A percentile compares a stretch with the other conserved stretches of the same genome.
Evolutionary conservation across 2,888 invertebrate species (phyloP).

Genomic region (Gymnosoma rotundatum): DNA sequence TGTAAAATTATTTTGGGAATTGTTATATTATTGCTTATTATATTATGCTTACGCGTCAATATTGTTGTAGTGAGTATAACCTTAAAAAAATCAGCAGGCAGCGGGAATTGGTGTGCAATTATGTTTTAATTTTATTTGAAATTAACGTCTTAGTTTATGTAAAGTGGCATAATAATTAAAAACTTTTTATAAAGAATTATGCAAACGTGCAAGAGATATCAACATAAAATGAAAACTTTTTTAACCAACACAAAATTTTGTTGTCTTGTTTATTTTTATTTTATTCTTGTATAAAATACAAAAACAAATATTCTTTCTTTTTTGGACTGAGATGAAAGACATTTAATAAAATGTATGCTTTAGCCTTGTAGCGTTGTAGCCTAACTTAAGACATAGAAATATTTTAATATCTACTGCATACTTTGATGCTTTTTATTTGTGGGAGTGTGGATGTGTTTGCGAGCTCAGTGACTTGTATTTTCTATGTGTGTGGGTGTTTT

Average conservation of each 20-base stretch:
- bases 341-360: not conserved
- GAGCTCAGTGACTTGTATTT: not conserved
- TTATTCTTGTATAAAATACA: not conserved
- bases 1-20: too few species aligned
- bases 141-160: conserved; percentile 57
- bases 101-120: conserved; percentile 24
- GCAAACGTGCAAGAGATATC: not conserved
- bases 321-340: not conserved
- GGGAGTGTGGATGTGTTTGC: not conserved
- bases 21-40: too few species aligned
- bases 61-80: too few species aligned
- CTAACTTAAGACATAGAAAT: conserved; percentile 58
- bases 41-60: too few species aligned
- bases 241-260: conserved; percentile 31
- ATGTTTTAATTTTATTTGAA: conserved; percentile 35
- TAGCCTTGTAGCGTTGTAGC: conserved; percentile 18
- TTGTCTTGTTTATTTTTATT: conserved; percentile 13
- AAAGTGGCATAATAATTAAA: conserved; percentile 69
- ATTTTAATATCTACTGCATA: conserved; percentile 52
- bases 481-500: not conserved
- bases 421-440: conserved; percentile 35
- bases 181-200: conserved; percentile 45
- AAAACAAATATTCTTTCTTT: not conserved
- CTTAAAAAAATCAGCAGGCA: too few species aligned
- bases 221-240: conserved; percentile 14